A percentile compares a stretch with the other conserved stretches of the same genome.
Evolutionary conservation across 2,797 vertebrate genomes (phyloP).

Genomic region (Falco columbarius): DNA sequence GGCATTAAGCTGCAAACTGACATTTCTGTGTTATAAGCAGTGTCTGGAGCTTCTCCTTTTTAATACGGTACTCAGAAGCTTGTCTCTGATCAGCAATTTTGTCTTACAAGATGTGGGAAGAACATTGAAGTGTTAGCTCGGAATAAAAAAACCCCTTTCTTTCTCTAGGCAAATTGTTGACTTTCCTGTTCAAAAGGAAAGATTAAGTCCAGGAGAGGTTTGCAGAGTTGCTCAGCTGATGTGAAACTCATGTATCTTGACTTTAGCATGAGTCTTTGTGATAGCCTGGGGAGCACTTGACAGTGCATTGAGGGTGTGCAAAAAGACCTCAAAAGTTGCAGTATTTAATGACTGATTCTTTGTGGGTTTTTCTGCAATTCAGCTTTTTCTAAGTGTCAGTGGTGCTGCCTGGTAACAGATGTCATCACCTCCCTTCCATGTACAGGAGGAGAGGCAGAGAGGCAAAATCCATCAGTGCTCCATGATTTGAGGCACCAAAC

Average conservation of each 20-base stretch:
- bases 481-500: background rate
- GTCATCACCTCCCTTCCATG: background rate
- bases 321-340: background rate
- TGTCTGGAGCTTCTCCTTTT: conserved; percentile 38
- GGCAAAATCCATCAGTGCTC: background rate
- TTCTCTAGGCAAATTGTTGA: background rate
- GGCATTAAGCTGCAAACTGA: background rate
- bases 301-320: background rate
- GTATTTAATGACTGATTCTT: background rate
- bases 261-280: background rate
- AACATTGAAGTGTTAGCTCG: background rate
- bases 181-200: background rate
- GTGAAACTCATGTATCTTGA: background rate
- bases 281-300: background rate
- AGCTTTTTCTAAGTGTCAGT: background rate
- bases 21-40: background rate
- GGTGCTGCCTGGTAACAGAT: background rate
- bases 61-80: background rate
- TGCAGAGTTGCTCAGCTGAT: background rate
- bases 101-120: background rate
- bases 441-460: background rate
- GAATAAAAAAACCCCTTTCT: background rate
- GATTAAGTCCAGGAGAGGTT: background rate
- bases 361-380: background rate
- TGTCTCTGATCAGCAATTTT: background rate